Evolutionary conservation across 2,113 vertebrate genomes (phyloP).

Genomic region (Solea senegalensis): DNA sequence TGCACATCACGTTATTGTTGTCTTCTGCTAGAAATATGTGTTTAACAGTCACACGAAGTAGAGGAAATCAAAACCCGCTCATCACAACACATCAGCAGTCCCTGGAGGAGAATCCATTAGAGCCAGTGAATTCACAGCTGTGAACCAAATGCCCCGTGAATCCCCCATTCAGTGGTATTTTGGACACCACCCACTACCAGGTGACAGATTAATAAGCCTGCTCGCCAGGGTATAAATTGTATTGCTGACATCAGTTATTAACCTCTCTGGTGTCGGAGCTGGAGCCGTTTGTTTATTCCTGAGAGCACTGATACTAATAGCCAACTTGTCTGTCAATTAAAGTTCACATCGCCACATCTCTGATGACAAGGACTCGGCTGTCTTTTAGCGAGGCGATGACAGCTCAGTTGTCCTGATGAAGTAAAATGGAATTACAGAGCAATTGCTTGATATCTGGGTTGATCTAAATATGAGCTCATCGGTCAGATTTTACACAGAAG

Average conservation of each 20-base stretch:
- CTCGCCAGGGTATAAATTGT: slow-evolving; percentile 30
- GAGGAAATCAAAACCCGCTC: slow-evolving; percentile 26
- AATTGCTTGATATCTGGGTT: not conserved
- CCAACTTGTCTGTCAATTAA: slow-evolving; percentile 49
- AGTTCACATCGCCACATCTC: slow-evolving; percentile 28
- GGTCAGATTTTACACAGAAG: no score
- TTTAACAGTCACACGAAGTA: not conserved
- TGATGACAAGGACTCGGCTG: slow-evolving; percentile 52
- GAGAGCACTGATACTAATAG: slow-evolving; percentile 30
- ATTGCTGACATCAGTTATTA: slow-evolving; percentile 52
- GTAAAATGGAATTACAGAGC: slow-evolving; percentile 17
- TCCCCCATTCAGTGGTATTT: slow-evolving; percentile 12
- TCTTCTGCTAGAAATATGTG: not conserved
- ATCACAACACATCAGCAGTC: slow-evolving; percentile 9
- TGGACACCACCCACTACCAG: slow-evolving; percentile 34
- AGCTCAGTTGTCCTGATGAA: slow-evolving; percentile 8
- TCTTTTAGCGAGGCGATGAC: slow-evolving; percentile 33
- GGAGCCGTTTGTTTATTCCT: slow-evolving; percentile 8
- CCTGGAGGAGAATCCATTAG: slow-evolving; percentile 29
- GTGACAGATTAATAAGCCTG: slow-evolving; percentile 59
- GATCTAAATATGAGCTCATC: not conserved
- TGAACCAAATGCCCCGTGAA: slow-evolving; percentile 38
- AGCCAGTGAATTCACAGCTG: slow-evolving; percentile 52
- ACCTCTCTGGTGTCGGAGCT: slow-evolving; percentile 51
- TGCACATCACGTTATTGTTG: not conserved